Base-by-base conservation (phyloP, 2,797 vertebrate species). In the Gallirallus australis region DNA sequence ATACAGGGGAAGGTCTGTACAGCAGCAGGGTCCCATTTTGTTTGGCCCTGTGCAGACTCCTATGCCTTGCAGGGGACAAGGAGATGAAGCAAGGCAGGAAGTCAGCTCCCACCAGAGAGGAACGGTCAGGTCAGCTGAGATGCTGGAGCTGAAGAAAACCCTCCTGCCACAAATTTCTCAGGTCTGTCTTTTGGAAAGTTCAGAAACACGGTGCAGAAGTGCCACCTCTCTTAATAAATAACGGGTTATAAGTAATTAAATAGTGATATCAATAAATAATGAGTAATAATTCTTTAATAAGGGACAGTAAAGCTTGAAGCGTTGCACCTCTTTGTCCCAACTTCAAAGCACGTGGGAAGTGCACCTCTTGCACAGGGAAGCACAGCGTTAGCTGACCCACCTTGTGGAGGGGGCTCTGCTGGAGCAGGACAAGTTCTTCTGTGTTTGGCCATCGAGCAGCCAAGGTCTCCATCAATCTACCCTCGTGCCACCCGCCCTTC, bases 401-500 rank as follows among this genome's bases (percentile, higher is more conserved):
- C 37, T 53, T 9, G 3, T 68, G 23, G 52, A 69, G 23, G 28
- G n/a, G 35, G 13, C 37, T 70, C 42, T 63, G 8, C 39, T 71
- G 31, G 30, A 86, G 39, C 73, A 88, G 69, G 20, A 75, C n/a
- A 8, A 19, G 24, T 31, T 90, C 72, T 63, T 17, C 61, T 81
- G 83, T 21, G 28, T 24, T 70, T 85, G 35, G 39, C 24, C 42
- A 28, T 16, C 35, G 23, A 87, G 68, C 16, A 66, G 52, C 56
- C 2, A 11, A 92, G 23, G 63, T 61, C 56, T 89, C 54, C 63
- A 66, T 91, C 65, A 54, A 78, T 50, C 53, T 5, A 1, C n/a
- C 78, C 31, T 40, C 3, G 0, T 33, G 61, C 35, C 6, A 1
- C 15, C 39, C 6, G 1, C 15, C 39, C 18, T 71, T 90, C 82